These are phyloP conservation scores for Druceiella hillmani DNA, from an alignment of 2,888 invertebrate genomes.

Conservation along the genomic window DNA sequence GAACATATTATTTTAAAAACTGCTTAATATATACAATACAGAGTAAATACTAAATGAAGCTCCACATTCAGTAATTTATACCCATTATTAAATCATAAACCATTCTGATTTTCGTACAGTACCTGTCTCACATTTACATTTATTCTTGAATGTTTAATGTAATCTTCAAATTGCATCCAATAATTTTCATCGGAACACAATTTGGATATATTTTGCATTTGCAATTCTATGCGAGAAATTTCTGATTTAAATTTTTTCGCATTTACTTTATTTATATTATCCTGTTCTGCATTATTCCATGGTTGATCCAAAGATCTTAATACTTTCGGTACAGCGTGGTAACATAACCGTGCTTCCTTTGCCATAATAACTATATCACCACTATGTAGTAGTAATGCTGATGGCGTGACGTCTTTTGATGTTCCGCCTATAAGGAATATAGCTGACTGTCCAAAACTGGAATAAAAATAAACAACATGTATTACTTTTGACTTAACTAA, in stretches of 20 bases:
- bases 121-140: conserved; percentile 96
- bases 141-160: conserved; percentile 70
- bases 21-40: too few relatives aligned
- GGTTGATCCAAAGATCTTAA: conserved; percentile 43
- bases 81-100: too few relatives aligned
- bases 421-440: conserved; percentile 88
- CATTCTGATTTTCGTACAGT: conserved; percentile 53
- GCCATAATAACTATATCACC: conserved; percentile 94
- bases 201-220: conserved; percentile 23
- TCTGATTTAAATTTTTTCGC: conserved; percentile 5
- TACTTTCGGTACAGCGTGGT: conserved; percentile 93
- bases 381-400: conserved; percentile 71
- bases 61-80: too few relatives aligned
- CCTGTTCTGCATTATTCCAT: conserved; percentile 42
- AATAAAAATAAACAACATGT: conserved; percentile 28
- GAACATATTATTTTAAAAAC: too few relatives aligned
- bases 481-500: too few relatives aligned
- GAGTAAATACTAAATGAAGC: too few relatives aligned
- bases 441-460: conserved; percentile 92
- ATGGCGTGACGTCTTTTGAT: conserved; percentile 60
- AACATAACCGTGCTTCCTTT: conserved; percentile 73
- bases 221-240: conserved; percentile 15
- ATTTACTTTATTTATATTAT: conserved; percentile 2
- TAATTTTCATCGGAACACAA: conserved; percentile 34
- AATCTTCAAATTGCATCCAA: conserved; percentile 55